A percentile compares a stretch with the other conserved stretches of the same genome.
phyloP scores from a whole-genome alignment of 2,113 vertebrate species.

The Diglossa brunneiventris region DNA sequence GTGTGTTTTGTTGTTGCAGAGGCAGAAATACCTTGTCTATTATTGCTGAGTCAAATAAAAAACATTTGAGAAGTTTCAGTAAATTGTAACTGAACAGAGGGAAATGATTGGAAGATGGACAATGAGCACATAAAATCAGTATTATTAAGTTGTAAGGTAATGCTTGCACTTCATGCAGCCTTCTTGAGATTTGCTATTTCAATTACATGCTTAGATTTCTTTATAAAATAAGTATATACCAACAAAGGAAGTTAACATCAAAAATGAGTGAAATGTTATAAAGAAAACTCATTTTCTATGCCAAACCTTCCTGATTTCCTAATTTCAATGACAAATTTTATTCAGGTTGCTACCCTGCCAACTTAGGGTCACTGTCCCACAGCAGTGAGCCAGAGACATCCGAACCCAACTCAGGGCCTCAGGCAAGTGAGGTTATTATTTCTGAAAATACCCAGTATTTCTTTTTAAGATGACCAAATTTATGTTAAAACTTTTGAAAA shows the following conservation, averaged over 20 bases:
- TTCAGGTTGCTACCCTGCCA: neutral
- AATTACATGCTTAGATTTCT: neutral
- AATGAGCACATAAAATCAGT: neutral
- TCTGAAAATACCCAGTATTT: neutral
- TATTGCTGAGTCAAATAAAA: neutral
- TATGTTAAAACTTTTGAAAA: neutral
- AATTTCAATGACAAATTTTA: neutral
- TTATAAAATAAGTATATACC: neutral
- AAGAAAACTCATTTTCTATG: neutral
- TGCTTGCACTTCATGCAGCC: neutral
- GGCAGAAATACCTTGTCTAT: neutral
- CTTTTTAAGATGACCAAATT: neutral
- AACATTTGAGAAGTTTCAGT: neutral
- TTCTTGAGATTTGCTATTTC: neutral
- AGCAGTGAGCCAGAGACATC: neutral
- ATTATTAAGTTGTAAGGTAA: neutral
- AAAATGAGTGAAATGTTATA: neutral
- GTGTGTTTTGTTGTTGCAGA: neutral
- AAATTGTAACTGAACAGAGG: neutral
- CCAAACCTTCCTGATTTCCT: neutral
- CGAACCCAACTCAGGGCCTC: neutral
- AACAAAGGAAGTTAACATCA: neutral
- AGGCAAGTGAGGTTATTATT: neutral
- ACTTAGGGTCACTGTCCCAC: neutral
- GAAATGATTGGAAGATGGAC: neutral